Evolutionary conservation across 2,113 vertebrate species (phyloP).

Genomic region (Cathartes aura): DNA sequence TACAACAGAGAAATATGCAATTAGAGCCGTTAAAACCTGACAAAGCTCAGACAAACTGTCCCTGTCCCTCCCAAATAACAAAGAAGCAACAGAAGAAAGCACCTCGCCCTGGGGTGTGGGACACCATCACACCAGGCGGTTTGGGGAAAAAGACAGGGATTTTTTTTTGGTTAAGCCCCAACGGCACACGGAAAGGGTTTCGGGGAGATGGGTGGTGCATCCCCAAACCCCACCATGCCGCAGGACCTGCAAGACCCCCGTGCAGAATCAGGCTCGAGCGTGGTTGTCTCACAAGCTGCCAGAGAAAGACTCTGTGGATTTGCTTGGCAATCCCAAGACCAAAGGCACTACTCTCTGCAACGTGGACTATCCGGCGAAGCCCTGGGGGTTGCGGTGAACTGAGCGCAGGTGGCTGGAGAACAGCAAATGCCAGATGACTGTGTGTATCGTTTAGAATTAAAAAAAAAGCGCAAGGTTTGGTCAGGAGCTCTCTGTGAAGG

Average conservation of each 20-base stretch:
- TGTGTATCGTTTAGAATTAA: background rate
- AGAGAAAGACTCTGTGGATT: background rate
- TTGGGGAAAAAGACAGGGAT: accelerated
- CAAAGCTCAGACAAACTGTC: background rate
- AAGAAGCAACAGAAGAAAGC: background rate
- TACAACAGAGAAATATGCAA: background rate
- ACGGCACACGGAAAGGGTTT: accelerated
- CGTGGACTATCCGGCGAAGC: background rate
- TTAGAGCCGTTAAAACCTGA: background rate
- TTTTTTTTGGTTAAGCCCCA: background rate
- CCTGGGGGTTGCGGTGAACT: accelerated
- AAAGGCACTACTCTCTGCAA: background rate
- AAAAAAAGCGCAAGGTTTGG: background rate
- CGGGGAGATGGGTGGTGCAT: background rate
- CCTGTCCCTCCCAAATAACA: background rate
- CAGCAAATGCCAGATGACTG: background rate
- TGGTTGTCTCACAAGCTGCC: background rate
- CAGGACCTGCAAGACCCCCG: background rate
- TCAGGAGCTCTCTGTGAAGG: background rate
- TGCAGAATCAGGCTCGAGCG: background rate
- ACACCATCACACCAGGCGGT: background rate
- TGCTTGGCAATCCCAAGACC: background rate
- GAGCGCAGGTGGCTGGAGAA: background rate
- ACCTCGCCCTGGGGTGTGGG: accelerated
- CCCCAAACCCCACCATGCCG: background rate